These are phyloP conservation scores for Melozone crissalis DNA, from an alignment of 2,113 vertebrate genomes.

Conservation along the genomic window DNA sequence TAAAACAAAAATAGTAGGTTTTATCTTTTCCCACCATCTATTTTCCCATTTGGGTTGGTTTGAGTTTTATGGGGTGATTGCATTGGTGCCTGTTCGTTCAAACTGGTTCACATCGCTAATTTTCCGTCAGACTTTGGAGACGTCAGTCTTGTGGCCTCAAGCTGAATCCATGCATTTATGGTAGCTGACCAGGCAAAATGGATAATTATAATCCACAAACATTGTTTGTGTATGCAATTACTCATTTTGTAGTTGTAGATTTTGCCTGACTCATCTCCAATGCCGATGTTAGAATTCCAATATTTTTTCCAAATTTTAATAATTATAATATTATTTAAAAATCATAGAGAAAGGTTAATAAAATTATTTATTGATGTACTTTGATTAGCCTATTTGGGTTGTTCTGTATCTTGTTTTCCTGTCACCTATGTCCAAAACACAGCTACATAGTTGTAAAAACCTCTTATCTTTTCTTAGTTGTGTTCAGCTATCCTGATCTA, in stretches of 20 bases:
- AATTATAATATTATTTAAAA: not conserved
- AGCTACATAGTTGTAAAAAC: not conserved
- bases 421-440: not conserved
- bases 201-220: not conserved
- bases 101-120: not conserved
- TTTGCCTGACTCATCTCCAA: not conserved
- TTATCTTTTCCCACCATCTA: constrained; percentile 3
- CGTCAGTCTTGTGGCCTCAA: not conserved
- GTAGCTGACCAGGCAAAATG: not conserved
- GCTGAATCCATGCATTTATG: not conserved
- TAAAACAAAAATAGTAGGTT: not conserved
- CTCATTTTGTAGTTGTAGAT: not conserved
- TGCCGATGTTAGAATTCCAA: not conserved
- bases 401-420: not conserved
- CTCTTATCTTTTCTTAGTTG: not conserved
- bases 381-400: not conserved
- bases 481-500: not conserved
- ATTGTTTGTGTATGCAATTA: not conserved
- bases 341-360: not conserved
- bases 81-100: not conserved
- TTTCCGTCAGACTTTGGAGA: not conserved
- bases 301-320: not conserved
- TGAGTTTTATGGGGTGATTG: not conserved
- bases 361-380: not conserved
- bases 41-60: not conserved